Conservation (phyloP, 2,113 vertebrate genomes). For the Sisor rabdophorus region DNA sequence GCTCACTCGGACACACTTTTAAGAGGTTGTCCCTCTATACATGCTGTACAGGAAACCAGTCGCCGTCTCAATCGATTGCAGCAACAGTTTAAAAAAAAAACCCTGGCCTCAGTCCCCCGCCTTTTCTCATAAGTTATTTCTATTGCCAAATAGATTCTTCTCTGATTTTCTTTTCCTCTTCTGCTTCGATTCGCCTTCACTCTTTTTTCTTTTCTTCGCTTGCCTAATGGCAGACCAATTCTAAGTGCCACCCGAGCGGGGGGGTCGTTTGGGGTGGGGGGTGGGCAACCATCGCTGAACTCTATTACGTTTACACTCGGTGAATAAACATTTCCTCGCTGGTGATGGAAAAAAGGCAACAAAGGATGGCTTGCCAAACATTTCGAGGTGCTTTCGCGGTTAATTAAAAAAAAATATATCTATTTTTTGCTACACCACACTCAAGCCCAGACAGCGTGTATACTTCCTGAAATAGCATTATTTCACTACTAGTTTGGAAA, state of each 20-base stretch:
- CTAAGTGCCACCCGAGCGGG: slow-evolving; percentile 23
- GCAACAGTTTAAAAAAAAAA: slow-evolving; percentile 29
- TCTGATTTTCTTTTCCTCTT: background rate
- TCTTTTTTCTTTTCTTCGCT: slow-evolving; percentile 14
- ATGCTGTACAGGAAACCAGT: slow-evolving; percentile 2
- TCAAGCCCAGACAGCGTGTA: background rate
- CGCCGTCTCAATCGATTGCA: slow-evolving; percentile 19
- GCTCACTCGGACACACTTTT: background rate
- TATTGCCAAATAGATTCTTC: background rate
- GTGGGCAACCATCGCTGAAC: slow-evolving; percentile 40
- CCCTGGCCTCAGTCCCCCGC: background rate
- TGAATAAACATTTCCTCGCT: slow-evolving; percentile 44
- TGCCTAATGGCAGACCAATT: slow-evolving; percentile 34
- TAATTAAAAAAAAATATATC: too few relatives aligned
- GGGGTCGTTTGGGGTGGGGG: too few relatives aligned
- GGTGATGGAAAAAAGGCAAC: slow-evolving; percentile 21
- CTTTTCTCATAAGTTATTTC: background rate
- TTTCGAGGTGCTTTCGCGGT: slow-evolving; percentile 36
- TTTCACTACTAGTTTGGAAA: slow-evolving; percentile 29
- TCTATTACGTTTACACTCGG: slow-evolving; percentile 42
- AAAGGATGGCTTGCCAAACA: slow-evolving; percentile 34
- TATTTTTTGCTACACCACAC: background rate
- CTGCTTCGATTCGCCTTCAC: slow-evolving; percentile 24
- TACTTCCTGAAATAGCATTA: slow-evolving; percentile 32
- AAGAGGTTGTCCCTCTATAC: background rate